Conservation (phyloP, 2,113 vertebrate genomes). For the Puffinus mauretanicus region DNA sequence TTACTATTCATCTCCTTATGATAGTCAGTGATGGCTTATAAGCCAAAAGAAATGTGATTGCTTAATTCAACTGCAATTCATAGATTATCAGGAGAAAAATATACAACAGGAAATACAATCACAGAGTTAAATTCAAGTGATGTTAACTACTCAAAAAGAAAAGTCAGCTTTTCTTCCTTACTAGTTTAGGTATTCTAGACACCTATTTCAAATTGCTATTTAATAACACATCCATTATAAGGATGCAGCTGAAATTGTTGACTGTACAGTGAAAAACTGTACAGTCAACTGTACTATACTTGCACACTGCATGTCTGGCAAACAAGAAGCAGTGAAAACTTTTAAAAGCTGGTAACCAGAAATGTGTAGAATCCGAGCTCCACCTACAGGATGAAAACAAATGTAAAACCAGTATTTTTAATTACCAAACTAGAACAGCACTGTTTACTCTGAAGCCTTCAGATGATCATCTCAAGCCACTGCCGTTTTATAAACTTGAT, state of each 20-base stretch:
- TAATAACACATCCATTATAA: neutral
- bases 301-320: neutral
- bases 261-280: neutral
- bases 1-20: neutral
- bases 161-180: neutral
- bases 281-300: neutral
- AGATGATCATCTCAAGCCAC: neutral
- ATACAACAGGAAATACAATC: neutral
- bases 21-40: neutral
- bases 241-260: neutral
- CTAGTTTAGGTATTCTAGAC: neutral
- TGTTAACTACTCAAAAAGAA: neutral
- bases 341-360: neutral
- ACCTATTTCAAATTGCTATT: neutral
- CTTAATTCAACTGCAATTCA: neutral
- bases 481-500: neutral
- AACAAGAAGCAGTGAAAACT: neutral
- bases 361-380: constrained; percentile 51
- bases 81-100: neutral
- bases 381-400: constrained; percentile 69
- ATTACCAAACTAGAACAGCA: neutral
- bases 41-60: neutral
- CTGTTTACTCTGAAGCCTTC: neutral
- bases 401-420: neutral
- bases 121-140: neutral